These are phyloP conservation scores for Zenarchopterus dispar DNA, from an alignment of 2,797 vertebrate species.

Conservation along the genomic window DNA sequence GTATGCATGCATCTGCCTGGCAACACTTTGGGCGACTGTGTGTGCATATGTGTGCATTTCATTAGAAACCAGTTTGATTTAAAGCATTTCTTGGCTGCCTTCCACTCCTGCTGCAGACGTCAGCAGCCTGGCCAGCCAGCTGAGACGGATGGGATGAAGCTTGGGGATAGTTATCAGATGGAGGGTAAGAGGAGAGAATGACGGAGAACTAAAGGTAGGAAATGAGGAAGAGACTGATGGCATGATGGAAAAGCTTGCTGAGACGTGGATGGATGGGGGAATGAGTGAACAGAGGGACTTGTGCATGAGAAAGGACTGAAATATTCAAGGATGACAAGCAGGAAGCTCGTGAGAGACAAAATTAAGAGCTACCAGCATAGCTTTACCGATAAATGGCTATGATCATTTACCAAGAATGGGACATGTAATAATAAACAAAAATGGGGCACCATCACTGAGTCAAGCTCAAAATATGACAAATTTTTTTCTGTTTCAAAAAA, in stretches of 20 bases:
- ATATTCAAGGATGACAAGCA: constrained; percentile 31
- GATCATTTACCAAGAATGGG: not conserved
- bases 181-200: constrained; percentile 25
- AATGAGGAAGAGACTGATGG: constrained; percentile 45
- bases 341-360: constrained; percentile 7
- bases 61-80: constrained; percentile 69
- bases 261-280: constrained; percentile 42
- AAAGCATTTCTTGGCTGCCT: constrained; percentile 56
- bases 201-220: constrained; percentile 46
- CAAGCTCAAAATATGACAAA: not conserved
- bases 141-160: constrained; percentile 31
- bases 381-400: constrained; percentile 12
- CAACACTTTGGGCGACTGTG: constrained; percentile 20
- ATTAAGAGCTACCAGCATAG: not conserved
- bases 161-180: constrained; percentile 44
- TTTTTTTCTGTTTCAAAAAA: no score
- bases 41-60: constrained; percentile 37
- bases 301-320: constrained; percentile 30
- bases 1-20: not conserved
- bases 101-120: constrained; percentile 65
- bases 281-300: constrained; percentile 27
- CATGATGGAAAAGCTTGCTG: constrained; percentile 50
- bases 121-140: constrained; percentile 57
- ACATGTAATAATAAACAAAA: not conserved
- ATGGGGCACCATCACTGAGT: not conserved